Conservation (phyloP, 1,140 invertebrate species). For the Bombus soroeensis region DNA sequence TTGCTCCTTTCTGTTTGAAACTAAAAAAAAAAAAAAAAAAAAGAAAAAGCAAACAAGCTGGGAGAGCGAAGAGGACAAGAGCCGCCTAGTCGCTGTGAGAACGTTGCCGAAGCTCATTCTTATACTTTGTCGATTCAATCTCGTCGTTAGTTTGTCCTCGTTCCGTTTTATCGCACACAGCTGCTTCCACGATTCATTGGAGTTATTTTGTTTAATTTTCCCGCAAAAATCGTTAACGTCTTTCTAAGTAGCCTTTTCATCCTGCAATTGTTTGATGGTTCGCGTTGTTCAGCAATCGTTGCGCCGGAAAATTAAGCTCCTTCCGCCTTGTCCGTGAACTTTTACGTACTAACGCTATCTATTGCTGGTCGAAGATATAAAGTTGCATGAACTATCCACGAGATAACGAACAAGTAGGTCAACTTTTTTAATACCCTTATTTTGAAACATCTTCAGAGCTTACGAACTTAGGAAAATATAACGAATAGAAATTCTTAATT, state of each 20-base stretch:
- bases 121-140: slow-evolving; percentile 16
- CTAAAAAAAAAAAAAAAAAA: neutral
- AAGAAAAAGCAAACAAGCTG: neutral
- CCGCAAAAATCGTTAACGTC: slow-evolving; percentile 11
- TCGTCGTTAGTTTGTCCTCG: slow-evolving; percentile 2
- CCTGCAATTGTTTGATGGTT: neutral
- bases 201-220: neutral
- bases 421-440: slow-evolving; percentile 19
- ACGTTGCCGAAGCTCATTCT: slow-evolving; percentile 22
- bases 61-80: neutral
- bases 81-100: too few species aligned
- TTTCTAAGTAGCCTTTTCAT: neutral
- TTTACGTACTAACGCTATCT: neutral
- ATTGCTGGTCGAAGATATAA: neutral
- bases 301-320: slow-evolving; percentile 2
- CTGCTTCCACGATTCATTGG: neutral
- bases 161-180: neutral
- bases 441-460: neutral
- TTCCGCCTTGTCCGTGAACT: neutral
- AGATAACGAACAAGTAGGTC: neutral
- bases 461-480: neutral
- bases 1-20: slow-evolving; percentile 22
- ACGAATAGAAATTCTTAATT: neutral
- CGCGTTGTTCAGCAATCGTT: neutral
- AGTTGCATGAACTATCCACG: neutral